Evolutionary conservation across 1,140 invertebrate genomes (phyloP).

Genomic region (Musca domestica): DNA sequence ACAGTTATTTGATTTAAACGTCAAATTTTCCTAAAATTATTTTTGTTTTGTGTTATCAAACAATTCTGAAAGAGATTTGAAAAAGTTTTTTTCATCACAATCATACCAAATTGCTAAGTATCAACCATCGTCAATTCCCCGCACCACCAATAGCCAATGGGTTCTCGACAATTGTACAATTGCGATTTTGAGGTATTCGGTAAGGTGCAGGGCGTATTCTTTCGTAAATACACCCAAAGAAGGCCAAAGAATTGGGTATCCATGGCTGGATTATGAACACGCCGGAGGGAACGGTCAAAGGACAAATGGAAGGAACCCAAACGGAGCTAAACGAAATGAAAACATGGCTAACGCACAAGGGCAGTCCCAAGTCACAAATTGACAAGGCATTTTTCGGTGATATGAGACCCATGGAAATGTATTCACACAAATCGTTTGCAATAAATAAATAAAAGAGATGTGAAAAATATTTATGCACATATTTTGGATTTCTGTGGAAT

Average conservation of each 20-base stretch:
- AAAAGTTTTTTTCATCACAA: no score
- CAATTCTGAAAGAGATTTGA: no score
- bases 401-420: slow-evolving; percentile 17
- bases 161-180: slow-evolving; percentile 15
- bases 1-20: no score
- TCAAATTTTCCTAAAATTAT: no score
- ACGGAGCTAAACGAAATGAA: slow-evolving; percentile 61
- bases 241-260: slow-evolving; percentile 58
- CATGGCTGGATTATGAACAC: slow-evolving; percentile 68
- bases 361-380: slow-evolving; percentile 63
- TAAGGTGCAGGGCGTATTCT: slow-evolving; percentile 58
- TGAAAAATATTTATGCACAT: no score
- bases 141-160: background rate
- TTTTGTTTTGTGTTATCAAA: no score
- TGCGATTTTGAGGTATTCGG: slow-evolving; percentile 58
- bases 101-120: no score
- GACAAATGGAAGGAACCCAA: slow-evolving; percentile 59
- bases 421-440: background rate
- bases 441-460: background rate
- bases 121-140: no score
- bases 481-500: no score
- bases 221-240: slow-evolving; percentile 61
- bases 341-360: slow-evolving; percentile 60
- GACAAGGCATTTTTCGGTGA: slow-evolving; percentile 58
- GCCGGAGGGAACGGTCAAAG: slow-evolving; percentile 60